phyloP scores from a whole-genome alignment of 1,140 invertebrate genomes.

The Pogonognathellus flavescens region DNA sequence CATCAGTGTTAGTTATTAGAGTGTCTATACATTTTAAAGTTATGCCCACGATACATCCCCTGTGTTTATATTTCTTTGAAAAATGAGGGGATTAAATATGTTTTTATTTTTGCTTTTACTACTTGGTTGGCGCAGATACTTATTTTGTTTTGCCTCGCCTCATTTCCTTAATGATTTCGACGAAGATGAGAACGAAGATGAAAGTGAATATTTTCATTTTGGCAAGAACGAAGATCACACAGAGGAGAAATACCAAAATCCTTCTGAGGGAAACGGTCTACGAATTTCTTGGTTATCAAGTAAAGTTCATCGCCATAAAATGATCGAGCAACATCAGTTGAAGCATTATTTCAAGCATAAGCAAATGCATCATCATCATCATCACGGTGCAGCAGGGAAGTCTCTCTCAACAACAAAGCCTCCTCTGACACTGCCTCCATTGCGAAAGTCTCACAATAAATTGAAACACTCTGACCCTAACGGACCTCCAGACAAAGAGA shows the following conservation, averaged over 20 bases:
- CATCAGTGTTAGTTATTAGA: no score
- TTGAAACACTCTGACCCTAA: background rate
- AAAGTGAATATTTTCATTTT: constrained; percentile 15
- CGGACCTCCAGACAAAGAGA: constrained; percentile 17
- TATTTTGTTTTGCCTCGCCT: background rate
- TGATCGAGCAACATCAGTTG: constrained; percentile 11
- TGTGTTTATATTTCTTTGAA: background rate
- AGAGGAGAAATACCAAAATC: constrained; percentile 13
- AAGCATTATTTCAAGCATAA: constrained; percentile 40
- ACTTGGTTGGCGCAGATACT: constrained; percentile 54
- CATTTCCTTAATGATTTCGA: constrained; percentile 13
- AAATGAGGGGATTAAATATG: constrained; percentile 56
- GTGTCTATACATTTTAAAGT: no score
- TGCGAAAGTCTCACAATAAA: background rate
- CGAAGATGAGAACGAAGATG: background rate
- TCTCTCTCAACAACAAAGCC: background rate
- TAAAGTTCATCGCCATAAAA: constrained; percentile 27
- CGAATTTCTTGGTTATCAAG: constrained; percentile 27
- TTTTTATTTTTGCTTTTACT: constrained; percentile 55
- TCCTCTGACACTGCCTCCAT: background rate
- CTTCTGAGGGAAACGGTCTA: background rate
- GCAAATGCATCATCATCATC: constrained; percentile 47
- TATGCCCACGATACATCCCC: background rate
- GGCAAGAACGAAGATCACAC: constrained; percentile 26
- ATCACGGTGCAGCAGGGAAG: background rate